A percentile compares a stretch with the other conserved stretches of the same genome.
Conservation (phyloP, 2,113 vertebrate species). For the Tenrec ecaudatus region DNA sequence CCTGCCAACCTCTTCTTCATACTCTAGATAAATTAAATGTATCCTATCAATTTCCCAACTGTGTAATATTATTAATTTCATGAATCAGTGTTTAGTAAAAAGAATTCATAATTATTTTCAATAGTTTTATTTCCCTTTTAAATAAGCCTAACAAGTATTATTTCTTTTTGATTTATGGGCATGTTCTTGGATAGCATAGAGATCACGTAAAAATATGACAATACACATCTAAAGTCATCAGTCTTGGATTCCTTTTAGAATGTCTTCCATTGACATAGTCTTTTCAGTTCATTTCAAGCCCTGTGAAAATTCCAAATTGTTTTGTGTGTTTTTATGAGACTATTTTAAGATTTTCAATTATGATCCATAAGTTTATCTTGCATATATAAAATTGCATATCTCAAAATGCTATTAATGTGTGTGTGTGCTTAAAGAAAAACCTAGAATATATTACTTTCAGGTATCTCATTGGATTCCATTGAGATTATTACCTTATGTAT, state of each 20-base stretch:
- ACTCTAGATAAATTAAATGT: not conserved
- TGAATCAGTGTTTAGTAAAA: not conserved
- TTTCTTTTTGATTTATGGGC: slow-evolving; percentile 19
- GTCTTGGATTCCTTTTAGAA: slow-evolving; percentile 23
- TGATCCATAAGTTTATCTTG: not conserved
- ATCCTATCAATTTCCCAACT: not conserved
- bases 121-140: not conserved
- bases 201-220: not conserved
- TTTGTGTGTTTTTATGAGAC: not conserved
- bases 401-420: not conserved
- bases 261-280: not conserved
- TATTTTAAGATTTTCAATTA: not conserved
- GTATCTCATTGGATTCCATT: not conserved
- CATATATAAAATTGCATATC: not conserved
- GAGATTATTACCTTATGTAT: not conserved
- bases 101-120: not conserved
- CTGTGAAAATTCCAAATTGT: not conserved
- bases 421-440: not conserved
- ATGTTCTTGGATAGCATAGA: not conserved
- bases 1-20: slow-evolving; percentile 10
- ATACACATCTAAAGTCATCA: not conserved
- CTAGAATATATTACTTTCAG: not conserved
- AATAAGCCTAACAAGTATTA: not conserved
- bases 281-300: not conserved
- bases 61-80: not conserved